Evolutionary conservation across 1,140 invertebrate species (phyloP), one percentile per base, ranked within the genome.

Genomic region (Tetramorium parvispinum): DNA sequence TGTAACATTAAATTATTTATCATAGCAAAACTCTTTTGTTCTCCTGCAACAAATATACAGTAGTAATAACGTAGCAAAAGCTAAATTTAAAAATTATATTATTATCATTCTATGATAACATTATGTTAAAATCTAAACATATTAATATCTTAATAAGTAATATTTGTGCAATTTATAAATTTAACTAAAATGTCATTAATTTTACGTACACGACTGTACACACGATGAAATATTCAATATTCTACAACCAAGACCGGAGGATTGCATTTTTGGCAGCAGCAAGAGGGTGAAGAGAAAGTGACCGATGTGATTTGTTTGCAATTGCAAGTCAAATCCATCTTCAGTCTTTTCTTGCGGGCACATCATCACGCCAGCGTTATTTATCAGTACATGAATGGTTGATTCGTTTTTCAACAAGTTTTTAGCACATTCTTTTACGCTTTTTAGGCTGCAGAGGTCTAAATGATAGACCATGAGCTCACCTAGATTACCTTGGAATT

Each of bases 221-320:
- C 4, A 10, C 10, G 97, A 97, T 1, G 97, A 96, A 3, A 98
- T 96, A 88, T 96, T 97, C 13, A 98, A 94, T 59, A 98, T 97
- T 61, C 97, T 95, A 73, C 96, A 96, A 89, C 95, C 96, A 1
- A 97, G 96, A 10, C 96, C 93, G 0, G 97, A 96, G 16, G 85
- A 70, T 40, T 71, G 76, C 40, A 97, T 95, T 90, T 96, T 94
- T 75, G 96, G 96, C 73, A 99, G 89, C 0, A 99, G 93, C 18
- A 99, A 93, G 83, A 97, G 95, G 0, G 98, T 99, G 0, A 99
- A 95, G 43, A 98, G 95, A 92, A 98, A 99, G 91, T 98, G 98
- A 0, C 98, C 98, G 70, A 98, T 94, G 93, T 98, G 97, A 93
- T 98, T 98, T 0, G 97, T 96, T 18, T 97, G 97, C 21, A 98